Base-by-base conservation (phyloP, 2,797 vertebrate genomes). In the Microtus agrestis region DNA sequence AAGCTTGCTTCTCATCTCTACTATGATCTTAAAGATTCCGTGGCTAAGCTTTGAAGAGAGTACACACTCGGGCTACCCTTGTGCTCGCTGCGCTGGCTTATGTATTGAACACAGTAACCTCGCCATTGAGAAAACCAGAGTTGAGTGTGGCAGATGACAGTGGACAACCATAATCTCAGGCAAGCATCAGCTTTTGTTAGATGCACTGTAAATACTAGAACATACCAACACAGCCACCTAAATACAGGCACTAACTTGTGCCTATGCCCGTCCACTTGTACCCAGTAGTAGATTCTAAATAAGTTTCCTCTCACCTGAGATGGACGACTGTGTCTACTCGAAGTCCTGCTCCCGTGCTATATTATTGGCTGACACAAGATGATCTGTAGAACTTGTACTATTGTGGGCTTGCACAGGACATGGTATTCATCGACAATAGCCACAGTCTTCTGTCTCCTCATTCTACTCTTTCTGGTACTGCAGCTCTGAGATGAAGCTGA, bases 1-100 rank as follows among this genome's bases (percentile, higher is more conserved):
- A 93, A 6, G 9, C 51, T 89, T 81, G 17, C 31, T 88, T 95
- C 89, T 76, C 59, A 81, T 89, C 46, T 92, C 25, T 25, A 29
- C 40, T 94, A 56, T 85, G 23, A 89, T 91, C 51, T 89, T 37
- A 87, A 87, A 92, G 61, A 86, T 61, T 56, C 37, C 43, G 4
- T 25, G 73, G n/a, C 29, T 27, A 48, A 71, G 23, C 90, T 27
- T 48, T 37, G 73, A 51, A 71, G 23, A 48, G 34, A 93, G 21
- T 43, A 46, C 67, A 78, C 86, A 74, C 12, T 54, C n/a, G 80
- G 69, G 10, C 13, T 91, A 37, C 13, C 51, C 51, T 31, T 56
- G 9, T 46, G 13, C 85, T 93, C 86, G 11, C 31, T 90, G 37
- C 5, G 27, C 15, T 67, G n/a, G 13, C 54, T 91, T 94, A 37